Base-by-base conservation (phyloP, 2,113 vertebrate genomes). In the Daboia siamensis region DNA sequence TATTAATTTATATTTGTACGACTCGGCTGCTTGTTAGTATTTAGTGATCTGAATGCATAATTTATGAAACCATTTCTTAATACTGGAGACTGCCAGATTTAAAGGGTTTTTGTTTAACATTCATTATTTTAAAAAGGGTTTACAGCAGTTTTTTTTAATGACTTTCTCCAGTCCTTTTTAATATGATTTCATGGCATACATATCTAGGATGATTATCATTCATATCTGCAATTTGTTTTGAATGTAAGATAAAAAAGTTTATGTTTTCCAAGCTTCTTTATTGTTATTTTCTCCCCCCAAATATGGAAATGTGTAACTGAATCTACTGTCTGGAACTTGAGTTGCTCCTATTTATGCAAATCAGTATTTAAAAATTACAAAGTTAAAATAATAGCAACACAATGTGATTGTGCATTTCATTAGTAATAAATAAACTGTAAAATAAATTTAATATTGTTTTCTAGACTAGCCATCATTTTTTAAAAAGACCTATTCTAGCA, bases 21-120 rank as follows among this genome's bases (percentile, higher is more conserved):
- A 86, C 20, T 44, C 2, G n/a, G 69, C 95, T 44, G 55, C 5
- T 55, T 94, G 91, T 93, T 23, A 94, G 0, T 84, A 86, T 69
- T 96, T 93, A 94, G 10, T 90, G 29, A 96, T 95, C 94, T 96
- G 69, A 94, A 94, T 93, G 3, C 15, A 91, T 94, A 94, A 93
- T 91, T 96, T 95, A 95, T 89, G 89, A 94, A 96, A 95, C 39
- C 21, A 29, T 92, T 7, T 94, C 90, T 94, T 23, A 96, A 86
- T 10, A 94, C 8, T 89, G 13, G 85, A 74, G 52, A 39, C 74
- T 93, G 57, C 90, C 69, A 95, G 69, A 93, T 87, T 94, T 92
- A 93, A 91, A 94, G 15, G 48, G 44, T 86, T 87, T 87, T 91
- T 51, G 1, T 93, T 94, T 90, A n/a, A 54, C 48, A 88, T 69